phyloP scores from a whole-genome alignment of 2,888 invertebrate species.

The Anodontia alba region DNA sequence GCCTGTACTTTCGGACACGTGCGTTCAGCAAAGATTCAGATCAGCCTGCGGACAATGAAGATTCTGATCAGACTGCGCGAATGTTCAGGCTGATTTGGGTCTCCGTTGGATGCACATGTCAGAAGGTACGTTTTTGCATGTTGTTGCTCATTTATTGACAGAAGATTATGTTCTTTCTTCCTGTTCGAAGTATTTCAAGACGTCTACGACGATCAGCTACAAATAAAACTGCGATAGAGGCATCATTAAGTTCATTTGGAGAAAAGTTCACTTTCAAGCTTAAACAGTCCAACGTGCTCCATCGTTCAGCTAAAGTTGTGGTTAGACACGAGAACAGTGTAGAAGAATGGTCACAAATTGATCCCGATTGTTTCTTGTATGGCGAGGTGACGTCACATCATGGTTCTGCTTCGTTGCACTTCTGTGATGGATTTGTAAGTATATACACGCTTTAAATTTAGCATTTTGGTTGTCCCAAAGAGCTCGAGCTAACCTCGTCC shows the following conservation, averaged over 20 bases:
- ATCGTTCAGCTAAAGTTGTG: background rate
- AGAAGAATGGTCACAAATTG: background rate
- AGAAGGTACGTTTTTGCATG: too few relatives aligned
- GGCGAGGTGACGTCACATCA: background rate
- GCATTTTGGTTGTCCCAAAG: too few relatives aligned
- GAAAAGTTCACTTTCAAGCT: constrained; percentile 1
- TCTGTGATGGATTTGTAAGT: constrained; percentile 7
- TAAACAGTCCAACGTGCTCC: background rate
- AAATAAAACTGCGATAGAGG: background rate
- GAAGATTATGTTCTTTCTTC: too few relatives aligned
- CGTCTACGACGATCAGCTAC: background rate
- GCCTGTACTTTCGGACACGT: too few relatives aligned
- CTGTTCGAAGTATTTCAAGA: background rate
- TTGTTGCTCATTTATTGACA: too few relatives aligned
- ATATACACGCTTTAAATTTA: too few relatives aligned
- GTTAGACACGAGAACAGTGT: background rate
- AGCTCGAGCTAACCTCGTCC: too few relatives aligned
- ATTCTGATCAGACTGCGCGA: too few relatives aligned
- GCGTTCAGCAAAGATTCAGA: too few relatives aligned
- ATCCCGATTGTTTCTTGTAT: background rate
- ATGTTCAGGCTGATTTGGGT: too few relatives aligned
- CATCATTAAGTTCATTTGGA: background rate
- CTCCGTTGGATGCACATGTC: too few relatives aligned
- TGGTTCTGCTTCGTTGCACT: constrained; percentile 4
- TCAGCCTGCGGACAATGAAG: too few relatives aligned